Percentiles rank a stretch among this genome's conserved stretches.
Conservation (phyloP, 2,888 invertebrate species). For the Cryptophagus acutangulus region DNA sequence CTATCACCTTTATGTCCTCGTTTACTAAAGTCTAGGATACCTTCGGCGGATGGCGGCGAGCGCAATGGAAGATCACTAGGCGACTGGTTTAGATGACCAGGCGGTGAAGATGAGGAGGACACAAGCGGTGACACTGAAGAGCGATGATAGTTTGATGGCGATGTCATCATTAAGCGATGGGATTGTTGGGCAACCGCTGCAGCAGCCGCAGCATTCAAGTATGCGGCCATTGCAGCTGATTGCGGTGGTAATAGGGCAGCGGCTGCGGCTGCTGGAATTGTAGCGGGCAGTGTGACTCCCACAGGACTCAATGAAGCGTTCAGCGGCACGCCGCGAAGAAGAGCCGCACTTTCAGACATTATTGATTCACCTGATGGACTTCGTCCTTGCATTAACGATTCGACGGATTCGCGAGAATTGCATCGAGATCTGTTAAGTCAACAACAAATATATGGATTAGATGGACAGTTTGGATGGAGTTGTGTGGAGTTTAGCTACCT, state of each 20-base stretch:
- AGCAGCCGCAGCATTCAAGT: slow-evolving; percentile 64
- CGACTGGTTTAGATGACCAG: slow-evolving; percentile 32
- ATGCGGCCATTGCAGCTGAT: slow-evolving; percentile 78
- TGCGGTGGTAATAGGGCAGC: slow-evolving; percentile 69
- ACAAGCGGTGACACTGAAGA: slow-evolving; percentile 64
- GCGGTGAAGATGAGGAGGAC: slow-evolving; percentile 62
- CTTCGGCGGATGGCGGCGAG: slow-evolving; percentile 54
- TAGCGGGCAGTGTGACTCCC: slow-evolving; percentile 61
- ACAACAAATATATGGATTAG: too few relatives aligned
- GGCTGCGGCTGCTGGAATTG: slow-evolving; percentile 61
- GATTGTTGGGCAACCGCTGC: slow-evolving; percentile 65
- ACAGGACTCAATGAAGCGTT: slow-evolving; percentile 61
- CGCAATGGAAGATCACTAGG: slow-evolving; percentile 52
- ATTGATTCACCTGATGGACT: slow-evolving; percentile 76
- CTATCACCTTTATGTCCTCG: slow-evolving; percentile 50
- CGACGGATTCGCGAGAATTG: slow-evolving; percentile 72
- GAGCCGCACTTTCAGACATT: slow-evolving; percentile 59
- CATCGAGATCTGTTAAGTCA: slow-evolving; percentile 82
- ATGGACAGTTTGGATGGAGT: too few relatives aligned
- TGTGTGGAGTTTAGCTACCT: slow-evolving; percentile 27
- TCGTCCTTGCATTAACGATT: slow-evolving; percentile 59
- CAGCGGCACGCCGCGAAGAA: slow-evolving; percentile 50
- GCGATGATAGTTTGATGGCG: slow-evolving; percentile 48
- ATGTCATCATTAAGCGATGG: slow-evolving; percentile 68
- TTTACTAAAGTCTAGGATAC: slow-evolving; percentile 78